phyloP scores from a whole-genome alignment of 1,140 invertebrate genomes.

The Geopemphigus sp. region DNA sequence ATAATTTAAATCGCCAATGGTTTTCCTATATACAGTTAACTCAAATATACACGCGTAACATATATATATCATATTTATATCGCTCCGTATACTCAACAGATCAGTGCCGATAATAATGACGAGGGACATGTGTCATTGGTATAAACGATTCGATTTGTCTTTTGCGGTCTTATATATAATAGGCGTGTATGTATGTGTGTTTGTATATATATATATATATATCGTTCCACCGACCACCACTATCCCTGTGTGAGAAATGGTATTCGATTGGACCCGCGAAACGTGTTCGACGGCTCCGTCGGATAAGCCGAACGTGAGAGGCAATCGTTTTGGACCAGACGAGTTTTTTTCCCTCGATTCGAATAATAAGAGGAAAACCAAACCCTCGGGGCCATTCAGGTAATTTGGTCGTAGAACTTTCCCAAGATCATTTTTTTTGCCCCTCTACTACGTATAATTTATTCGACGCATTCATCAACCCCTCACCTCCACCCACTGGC shows the following conservation, averaged over 20 bases:
- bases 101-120: background rate
- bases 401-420: slow-evolving; percentile 42
- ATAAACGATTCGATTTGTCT: slow-evolving; percentile 47
- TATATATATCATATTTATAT: background rate
- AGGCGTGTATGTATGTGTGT: background rate
- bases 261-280: slow-evolving; percentile 34
- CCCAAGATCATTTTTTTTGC: slow-evolving; percentile 40
- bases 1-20: background rate
- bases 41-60: background rate
- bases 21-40: background rate
- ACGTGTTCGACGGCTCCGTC: slow-evolving; percentile 11
- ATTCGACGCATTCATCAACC: slow-evolving; percentile 39
- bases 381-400: slow-evolving; percentile 21
- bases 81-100: slow-evolving; percentile 16
- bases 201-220: background rate
- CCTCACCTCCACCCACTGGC: background rate
- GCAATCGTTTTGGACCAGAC: slow-evolving; percentile 27
- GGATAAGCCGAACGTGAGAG: slow-evolving; percentile 42
- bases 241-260: slow-evolving; percentile 25
- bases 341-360: background rate
- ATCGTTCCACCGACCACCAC: background rate
- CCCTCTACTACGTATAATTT: slow-evolving; percentile 13
- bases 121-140: slow-evolving; percentile 30
- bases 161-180: slow-evolving; percentile 20
- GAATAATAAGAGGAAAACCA: slow-evolving; percentile 22